Base-by-base conservation (phyloP, 1,140 invertebrate species). In the Mactra quadrangularis region DNA sequence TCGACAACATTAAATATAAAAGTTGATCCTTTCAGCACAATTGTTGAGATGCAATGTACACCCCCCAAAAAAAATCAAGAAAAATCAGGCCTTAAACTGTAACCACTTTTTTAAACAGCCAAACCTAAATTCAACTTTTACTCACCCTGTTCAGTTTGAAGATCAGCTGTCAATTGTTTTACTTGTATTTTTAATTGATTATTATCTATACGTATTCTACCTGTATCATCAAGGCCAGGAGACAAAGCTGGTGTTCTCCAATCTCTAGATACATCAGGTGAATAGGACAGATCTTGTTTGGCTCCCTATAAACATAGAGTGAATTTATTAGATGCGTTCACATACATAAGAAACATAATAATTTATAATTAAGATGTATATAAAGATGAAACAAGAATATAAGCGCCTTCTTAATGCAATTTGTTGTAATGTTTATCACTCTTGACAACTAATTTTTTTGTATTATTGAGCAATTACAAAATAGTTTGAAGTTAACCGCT, bases 101-200 rank as follows among this genome's bases (percentile, higher is more conserved):
- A n/a, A n/a, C n/a, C n/a, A n/a, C n/a, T n/a, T n/a, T n/a, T n/a
- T n/a, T n/a, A n/a, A n/a, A n/a, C n/a, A n/a, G n/a, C n/a, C n/a
- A n/a, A n/a, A n/a, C n/a, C n/a, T n/a, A n/a, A n/a, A n/a, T n/a
- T 53, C 7, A n/a, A 53, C 25, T 25, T 9, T 9, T 53, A n/a
- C 25, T 38, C 52, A 85, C 83, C 83, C 38, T 85, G 83, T 64
- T 85, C 83, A 38, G 77, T 50, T 35, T 85, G 83, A 1, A 81
- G 47, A 27, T 85, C 83, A n/a, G 70, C 29, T 47, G 27, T 35
- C 7, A 81, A 15, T 77, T 85, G 83, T 35, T 85, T 79, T 7
- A 85, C 38, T 41, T 81, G 83, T n/a, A 60, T 41, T 57, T 77
- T 85, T 17, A 85, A 41, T n/a, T 85, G 76, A 22, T 57, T 79